Percentiles rank a stretch among this genome's conserved stretches.
phyloP scores from a whole-genome alignment of 2,113 vertebrate species.

The Malurus elegans region DNA sequence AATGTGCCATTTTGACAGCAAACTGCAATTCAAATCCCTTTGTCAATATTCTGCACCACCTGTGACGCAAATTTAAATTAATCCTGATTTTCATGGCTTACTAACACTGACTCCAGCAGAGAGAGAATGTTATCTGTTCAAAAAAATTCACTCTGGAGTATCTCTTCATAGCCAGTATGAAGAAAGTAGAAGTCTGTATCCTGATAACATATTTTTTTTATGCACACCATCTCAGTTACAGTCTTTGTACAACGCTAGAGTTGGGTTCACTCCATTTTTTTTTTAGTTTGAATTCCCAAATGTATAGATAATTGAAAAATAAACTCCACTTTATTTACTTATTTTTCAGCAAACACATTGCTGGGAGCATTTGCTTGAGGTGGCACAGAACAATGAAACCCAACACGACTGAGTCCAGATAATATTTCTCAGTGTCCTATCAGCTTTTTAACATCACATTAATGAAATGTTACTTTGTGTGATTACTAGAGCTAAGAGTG shows the following conservation, averaged over 20 bases:
- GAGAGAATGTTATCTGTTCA: not conserved
- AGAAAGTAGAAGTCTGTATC: not conserved
- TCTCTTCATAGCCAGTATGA: not conserved
- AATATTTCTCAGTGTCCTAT: not conserved
- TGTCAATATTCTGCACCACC: conserved; percentile 2
- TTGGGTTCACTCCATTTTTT: not conserved
- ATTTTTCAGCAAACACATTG: not conserved
- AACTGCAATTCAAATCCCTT: conserved; percentile 12
- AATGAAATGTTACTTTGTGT: conserved; percentile 5
- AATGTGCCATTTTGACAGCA: not conserved
- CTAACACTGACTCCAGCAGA: not conserved
- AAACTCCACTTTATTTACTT: not conserved
- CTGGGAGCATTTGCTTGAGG: not conserved
- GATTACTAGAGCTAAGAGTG: not conserved
- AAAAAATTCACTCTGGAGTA: not conserved
- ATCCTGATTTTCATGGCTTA: not conserved
- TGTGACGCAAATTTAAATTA: conserved; percentile 23
- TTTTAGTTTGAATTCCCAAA: not conserved
- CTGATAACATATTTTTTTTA: not conserved
- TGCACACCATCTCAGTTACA: not conserved
- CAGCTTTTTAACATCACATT: not conserved
- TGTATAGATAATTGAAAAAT: not conserved
- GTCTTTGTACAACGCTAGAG: fast-evolving
- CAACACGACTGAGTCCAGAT: not conserved
- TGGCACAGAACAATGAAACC: not conserved